These are phyloP conservation scores for Pao palembangensis DNA, from an alignment of 2,113 vertebrate species.

Conservation along the genomic window DNA sequence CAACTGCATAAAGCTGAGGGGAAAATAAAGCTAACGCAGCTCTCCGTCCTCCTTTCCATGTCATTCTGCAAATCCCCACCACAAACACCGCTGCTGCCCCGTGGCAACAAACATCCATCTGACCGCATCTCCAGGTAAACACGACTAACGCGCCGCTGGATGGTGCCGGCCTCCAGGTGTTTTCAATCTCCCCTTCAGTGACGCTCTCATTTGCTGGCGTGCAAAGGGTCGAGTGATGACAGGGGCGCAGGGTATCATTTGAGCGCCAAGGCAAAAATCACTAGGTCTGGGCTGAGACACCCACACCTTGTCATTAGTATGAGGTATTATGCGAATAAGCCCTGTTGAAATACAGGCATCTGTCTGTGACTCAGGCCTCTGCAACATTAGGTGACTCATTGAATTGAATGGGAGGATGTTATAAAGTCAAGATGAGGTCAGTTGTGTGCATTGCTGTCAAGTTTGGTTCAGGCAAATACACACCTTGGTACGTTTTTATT, in stretches of 20 bases:
- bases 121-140: slow-evolving; percentile 43
- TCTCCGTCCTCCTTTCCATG: slow-evolving; percentile 21
- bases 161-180: slow-evolving; percentile 52
- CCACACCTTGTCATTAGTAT: slow-evolving; percentile 50
- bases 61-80: slow-evolving; percentile 27
- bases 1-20: slow-evolving; percentile 23
- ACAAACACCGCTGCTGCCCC: slow-evolving; percentile 38
- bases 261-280: slow-evolving; percentile 46
- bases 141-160: slow-evolving; percentile 30
- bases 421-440: slow-evolving; percentile 20
- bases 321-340: slow-evolving; percentile 31
- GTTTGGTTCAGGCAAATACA: slow-evolving; percentile 19
- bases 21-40: slow-evolving; percentile 39
- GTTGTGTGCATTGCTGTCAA: slow-evolving; percentile 20
- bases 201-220: slow-evolving; percentile 35
- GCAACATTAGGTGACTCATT: slow-evolving; percentile 46
- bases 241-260: slow-evolving; percentile 60
- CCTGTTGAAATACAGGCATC: slow-evolving; percentile 21
- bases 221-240: slow-evolving; percentile 43
- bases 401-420: slow-evolving; percentile 20
- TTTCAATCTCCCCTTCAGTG: slow-evolving; percentile 40
- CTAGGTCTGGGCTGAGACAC: slow-evolving; percentile 35
- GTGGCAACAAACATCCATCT: slow-evolving; percentile 46
- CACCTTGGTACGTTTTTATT: slow-evolving; percentile 12
- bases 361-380: slow-evolving; percentile 17